Base-by-base conservation (phyloP, 2,113 vertebrate species). In the Lamprotornis superbus region DNA sequence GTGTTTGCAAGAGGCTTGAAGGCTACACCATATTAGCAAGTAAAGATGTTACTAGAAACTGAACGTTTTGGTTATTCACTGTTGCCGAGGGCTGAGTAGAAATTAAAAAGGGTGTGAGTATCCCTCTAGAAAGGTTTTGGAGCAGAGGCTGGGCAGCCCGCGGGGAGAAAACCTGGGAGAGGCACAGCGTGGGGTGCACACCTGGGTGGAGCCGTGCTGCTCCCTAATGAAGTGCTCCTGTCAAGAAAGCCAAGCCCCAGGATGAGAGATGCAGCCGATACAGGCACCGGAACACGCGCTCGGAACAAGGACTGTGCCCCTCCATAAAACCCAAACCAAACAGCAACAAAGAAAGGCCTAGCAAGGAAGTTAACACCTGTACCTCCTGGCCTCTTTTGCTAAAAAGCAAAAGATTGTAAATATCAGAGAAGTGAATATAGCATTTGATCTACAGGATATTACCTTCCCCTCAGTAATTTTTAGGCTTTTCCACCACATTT, bases 271-370 rank as follows among this genome's bases (percentile, higher is more conserved):
- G 40, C 0, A 68, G 37, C 40, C 0, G 1, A 74, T 15, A 53
- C 5, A 28, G 73, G 31, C 39, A 35, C n/a, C 0, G 0, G 14
- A 68, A 82, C 6, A 1, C 0, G 0, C 0, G 33, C 56, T 63
- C 39, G 44, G 35, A 40, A 25, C 28, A 49, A 55, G 10, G 65
- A 59, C 61, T 7, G 9, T 11, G 40, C 49, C 44, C 35, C 46
- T 15, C 12, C 22, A 40, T 31, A 69, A 87, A 47, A 80, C 2
- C 10, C 47, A 91, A 87, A 59, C 17, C 30, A 61, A 89, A 65
- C 8, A 53, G 19, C 37, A 67, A 82, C 25, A 20, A 39, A 40
- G 23, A 91, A 77, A 50, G 28, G 42, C 15, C 28, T 22, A 47
- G 40, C 11, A 47, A 79, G 7, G 27, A 61, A 61, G 21, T 49